Evolutionary conservation across 1,140 invertebrate genomes (phyloP).

Genomic region (Diorhabda carinulata): DNA sequence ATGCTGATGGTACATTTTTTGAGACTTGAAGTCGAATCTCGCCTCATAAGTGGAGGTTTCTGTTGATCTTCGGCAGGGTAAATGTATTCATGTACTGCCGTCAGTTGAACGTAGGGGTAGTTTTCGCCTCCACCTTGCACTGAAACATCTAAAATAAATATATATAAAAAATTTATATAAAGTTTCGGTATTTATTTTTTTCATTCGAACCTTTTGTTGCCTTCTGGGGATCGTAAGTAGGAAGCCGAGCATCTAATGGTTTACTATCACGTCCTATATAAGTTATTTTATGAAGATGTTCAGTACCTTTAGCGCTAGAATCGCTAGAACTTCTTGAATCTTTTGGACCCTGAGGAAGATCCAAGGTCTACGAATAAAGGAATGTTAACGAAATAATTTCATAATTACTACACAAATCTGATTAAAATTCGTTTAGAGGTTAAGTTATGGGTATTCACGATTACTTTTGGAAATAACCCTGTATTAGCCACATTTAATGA

Average conservation of each 20-base stretch:
- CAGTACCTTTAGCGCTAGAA: conserved; percentile 50
- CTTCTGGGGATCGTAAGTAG: conserved; percentile 40
- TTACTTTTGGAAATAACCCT: no score
- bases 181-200: neutral
- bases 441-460: neutral
- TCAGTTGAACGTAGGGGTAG: conserved; percentile 84
- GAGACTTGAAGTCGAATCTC: conserved; percentile 56
- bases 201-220: conserved; percentile 25
- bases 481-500: no score
- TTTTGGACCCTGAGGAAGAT: conserved; percentile 71
- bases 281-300: conserved; percentile 42
- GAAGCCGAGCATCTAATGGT: conserved; percentile 37
- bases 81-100: conserved; percentile 75
- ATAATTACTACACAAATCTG: neutral
- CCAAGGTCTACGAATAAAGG: conserved; percentile 61
- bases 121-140: conserved; percentile 51
- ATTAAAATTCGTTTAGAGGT: neutral
- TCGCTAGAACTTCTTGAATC: conserved; percentile 61
- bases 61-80: conserved; percentile 69
- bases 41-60: conserved; percentile 49
- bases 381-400: neutral
- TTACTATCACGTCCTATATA: conserved; percentile 43
- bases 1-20: conserved; percentile 54
- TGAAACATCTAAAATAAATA: conserved; percentile 7
- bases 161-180: neutral